A percentile compares a stretch with the other conserved stretches of the same genome.
These are phyloP conservation scores for Eretmochelys imbricata DNA, from an alignment of 2,113 vertebrate species.

Conservation along the genomic window DNA sequence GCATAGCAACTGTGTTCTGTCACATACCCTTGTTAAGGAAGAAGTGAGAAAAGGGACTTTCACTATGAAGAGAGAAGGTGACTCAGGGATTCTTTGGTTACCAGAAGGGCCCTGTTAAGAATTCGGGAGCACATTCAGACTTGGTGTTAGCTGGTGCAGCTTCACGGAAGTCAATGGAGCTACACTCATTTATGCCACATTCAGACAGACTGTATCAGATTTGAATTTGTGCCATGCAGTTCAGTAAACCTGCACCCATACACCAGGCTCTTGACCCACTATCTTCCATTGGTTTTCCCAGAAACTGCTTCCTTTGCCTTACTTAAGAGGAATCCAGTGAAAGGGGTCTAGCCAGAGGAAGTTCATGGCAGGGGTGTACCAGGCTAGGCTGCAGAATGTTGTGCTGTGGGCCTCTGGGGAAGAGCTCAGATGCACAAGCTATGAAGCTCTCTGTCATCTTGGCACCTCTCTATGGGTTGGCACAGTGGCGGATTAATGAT, in stretches of 20 bases:
- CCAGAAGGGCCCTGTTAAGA: neutral
- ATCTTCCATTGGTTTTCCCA: neutral
- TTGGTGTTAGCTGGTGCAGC: neutral
- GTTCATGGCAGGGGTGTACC: rapidly evolving
- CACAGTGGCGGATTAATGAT: too few relatives aligned
- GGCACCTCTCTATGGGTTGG: neutral
- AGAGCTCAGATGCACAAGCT: neutral
- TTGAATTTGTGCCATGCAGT: neutral
- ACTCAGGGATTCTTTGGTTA: neutral
- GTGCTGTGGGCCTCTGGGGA: neutral
- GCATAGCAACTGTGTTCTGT: neutral
- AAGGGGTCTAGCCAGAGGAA: neutral
- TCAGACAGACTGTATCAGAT: neutral
- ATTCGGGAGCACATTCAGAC: neutral
- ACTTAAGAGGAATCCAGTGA: rapidly evolving
- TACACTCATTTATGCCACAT: neutral
- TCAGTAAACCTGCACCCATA: neutral
- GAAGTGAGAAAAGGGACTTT: neutral
- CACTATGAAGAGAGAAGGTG: neutral
- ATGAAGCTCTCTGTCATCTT: neutral
- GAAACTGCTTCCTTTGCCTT: rapidly evolving
- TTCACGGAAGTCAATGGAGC: neutral
- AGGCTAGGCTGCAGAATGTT: neutral
- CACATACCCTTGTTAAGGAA: neutral
- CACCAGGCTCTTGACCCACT: neutral